Evolutionary conservation across 2,113 vertebrate genomes (phyloP).

Genomic region (Eolophus roseicapilla): DNA sequence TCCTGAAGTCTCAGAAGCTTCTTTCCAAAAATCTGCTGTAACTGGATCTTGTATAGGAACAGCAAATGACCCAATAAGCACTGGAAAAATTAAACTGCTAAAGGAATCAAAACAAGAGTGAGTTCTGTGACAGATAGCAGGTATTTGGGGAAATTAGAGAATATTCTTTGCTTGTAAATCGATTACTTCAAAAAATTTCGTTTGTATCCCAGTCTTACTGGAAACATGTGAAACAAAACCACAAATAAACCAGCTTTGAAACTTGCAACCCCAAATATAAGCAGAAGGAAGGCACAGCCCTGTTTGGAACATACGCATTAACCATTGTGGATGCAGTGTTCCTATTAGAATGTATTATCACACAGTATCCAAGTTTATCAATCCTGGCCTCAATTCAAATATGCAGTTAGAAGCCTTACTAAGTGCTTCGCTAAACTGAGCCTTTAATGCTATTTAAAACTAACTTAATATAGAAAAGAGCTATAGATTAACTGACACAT

Average conservation of each 20-base stretch:
- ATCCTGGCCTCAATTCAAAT: slow-evolving; percentile 51
- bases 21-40: background rate
- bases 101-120: background rate
- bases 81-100: background rate
- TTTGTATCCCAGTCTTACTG: background rate
- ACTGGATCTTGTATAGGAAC: background rate
- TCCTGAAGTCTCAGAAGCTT: background rate
- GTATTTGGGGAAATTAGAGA: background rate
- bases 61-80: background rate
- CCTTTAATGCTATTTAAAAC: slow-evolving; percentile 66
- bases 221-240: background rate
- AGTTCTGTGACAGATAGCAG: background rate
- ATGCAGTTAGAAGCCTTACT: slow-evolving; percentile 50
- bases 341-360: background rate
- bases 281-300: background rate
- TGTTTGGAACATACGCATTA: background rate
- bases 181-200: background rate
- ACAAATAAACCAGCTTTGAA: background rate
- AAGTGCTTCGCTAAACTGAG: slow-evolving; percentile 47
- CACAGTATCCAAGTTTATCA: slow-evolving; percentile 54
- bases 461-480: slow-evolving; percentile 50
- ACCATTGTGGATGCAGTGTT: background rate
- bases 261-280: background rate
- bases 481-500: slow-evolving; percentile 43
- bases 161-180: background rate